A percentile compares a stretch with the other conserved stretches of the same genome.
Evolutionary conservation across 2,888 invertebrate species (phyloP).

Genomic region (Heliconius ethilla): DNA sequence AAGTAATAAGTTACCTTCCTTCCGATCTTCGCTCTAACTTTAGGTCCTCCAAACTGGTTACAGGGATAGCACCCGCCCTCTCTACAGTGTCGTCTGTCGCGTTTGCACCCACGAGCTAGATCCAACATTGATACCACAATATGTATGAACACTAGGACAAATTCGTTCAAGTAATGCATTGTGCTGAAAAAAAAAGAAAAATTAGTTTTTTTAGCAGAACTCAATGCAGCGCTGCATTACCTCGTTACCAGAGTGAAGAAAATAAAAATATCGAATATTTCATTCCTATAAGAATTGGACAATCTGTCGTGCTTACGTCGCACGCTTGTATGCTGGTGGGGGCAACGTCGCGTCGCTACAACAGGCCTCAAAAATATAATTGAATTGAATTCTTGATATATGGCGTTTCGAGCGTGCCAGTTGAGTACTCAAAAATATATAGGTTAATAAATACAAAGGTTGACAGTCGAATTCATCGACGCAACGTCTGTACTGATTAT

Average conservation of each 20-base stretch:
- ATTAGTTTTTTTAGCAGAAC: not conserved
- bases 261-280: not conserved
- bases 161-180: slow-evolving; percentile 59
- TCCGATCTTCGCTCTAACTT: slow-evolving; percentile 37
- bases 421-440: too few species aligned
- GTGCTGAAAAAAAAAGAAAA: not conserved
- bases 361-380: too few species aligned
- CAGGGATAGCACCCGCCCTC: slow-evolving; percentile 45
- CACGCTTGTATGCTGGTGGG: too few species aligned
- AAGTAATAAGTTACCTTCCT: slow-evolving; percentile 30
- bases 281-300: not conserved
- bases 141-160: slow-evolving; percentile 62
- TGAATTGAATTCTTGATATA: too few species aligned
- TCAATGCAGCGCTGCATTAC: not conserved
- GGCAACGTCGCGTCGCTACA: too few species aligned
- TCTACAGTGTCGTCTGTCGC: slow-evolving; percentile 40
- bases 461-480: too few species aligned
- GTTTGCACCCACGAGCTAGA: slow-evolving; percentile 47
- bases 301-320: too few species aligned
- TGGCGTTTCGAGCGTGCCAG: too few species aligned
- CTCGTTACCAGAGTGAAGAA: not conserved
- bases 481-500: too few species aligned
- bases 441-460: too few species aligned
- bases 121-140: slow-evolving; percentile 58
- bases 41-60: slow-evolving; percentile 45